Evolutionary conservation across 64 coral and sea anemone species (phyloP).

Genomic region (Astreopora myriophthalma): DNA sequence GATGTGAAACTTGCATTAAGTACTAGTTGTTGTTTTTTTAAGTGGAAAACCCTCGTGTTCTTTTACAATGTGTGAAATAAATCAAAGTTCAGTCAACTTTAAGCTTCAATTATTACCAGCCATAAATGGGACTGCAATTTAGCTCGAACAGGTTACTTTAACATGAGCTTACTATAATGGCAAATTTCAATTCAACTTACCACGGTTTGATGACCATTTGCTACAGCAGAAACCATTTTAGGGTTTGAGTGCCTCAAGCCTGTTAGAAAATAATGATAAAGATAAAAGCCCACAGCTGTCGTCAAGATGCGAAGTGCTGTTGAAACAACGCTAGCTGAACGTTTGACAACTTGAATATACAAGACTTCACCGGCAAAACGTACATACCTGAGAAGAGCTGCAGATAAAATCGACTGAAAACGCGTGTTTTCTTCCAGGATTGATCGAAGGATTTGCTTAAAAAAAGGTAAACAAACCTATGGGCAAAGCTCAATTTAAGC

Average conservation of each 20-base stretch:
- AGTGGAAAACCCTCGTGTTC: background rate
- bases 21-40: background rate
- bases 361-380: too few species aligned
- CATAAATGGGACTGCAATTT: too few species aligned
- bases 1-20: too few species aligned
- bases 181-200: conserved; percentile 41
- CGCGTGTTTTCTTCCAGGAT: background rate
- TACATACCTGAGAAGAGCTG: background rate
- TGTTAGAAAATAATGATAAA: background rate
- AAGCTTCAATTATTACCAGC: too few species aligned
- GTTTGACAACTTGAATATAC: too few species aligned
- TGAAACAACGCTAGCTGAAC: too few species aligned
- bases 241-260: background rate
- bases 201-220: conserved; percentile 50
- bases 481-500: too few species aligned
- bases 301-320: too few species aligned
- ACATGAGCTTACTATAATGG: background rate
- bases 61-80: background rate
- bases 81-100: background rate
- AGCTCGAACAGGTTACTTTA: too few species aligned
- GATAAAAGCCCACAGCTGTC: background rate
- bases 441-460: background rate
- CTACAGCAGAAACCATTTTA: conserved; percentile 83
- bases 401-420: background rate
- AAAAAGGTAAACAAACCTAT: background rate